phyloP scores from a whole-genome alignment of 2,113 vertebrate species.

The Pungitius pungitius region DNA sequence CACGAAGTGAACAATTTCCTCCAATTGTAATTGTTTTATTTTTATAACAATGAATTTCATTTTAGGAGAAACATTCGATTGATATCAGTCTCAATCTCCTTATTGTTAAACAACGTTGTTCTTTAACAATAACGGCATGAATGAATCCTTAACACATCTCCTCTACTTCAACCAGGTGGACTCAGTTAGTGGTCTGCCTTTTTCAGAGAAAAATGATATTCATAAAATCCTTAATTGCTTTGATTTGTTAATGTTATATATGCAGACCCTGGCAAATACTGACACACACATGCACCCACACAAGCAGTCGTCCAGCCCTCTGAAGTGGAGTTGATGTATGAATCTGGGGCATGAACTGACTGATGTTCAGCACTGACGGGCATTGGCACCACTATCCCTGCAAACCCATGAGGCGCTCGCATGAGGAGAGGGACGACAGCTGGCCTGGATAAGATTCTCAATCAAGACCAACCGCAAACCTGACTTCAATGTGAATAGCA shows the following conservation, averaged over 20 bases:
- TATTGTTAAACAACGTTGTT: neutral
- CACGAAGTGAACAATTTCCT: neutral
- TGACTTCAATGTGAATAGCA: constrained; percentile 12
- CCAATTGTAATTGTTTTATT: neutral
- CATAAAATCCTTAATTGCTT: constrained; percentile 46
- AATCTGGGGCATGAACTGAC: constrained; percentile 69
- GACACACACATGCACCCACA: constrained; percentile 11
- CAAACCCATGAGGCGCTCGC: constrained; percentile 25
- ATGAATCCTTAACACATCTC: neutral
- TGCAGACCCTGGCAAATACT: neutral
- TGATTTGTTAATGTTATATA: constrained; percentile 49
- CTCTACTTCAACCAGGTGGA: constrained; percentile 1
- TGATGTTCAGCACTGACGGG: constrained; percentile 64
- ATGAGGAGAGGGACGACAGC: constrained; percentile 47
- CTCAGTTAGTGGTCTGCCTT: constrained; percentile 19
- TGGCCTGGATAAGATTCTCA: constrained; percentile 52
- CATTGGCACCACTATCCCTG: constrained; percentile 42
- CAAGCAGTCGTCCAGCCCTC: constrained; percentile 39
- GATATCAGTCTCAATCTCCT: neutral
- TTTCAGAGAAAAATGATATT: constrained; percentile 43
- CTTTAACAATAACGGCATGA: neutral
- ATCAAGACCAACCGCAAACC: constrained; percentile 34
- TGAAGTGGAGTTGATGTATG: constrained; percentile 71
- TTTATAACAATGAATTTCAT: too few relatives aligned
- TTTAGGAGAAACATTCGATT: neutral